Evolutionary conservation across 2,888 invertebrate species (phyloP).

Genomic region (Hoplodrina blanda): DNA sequence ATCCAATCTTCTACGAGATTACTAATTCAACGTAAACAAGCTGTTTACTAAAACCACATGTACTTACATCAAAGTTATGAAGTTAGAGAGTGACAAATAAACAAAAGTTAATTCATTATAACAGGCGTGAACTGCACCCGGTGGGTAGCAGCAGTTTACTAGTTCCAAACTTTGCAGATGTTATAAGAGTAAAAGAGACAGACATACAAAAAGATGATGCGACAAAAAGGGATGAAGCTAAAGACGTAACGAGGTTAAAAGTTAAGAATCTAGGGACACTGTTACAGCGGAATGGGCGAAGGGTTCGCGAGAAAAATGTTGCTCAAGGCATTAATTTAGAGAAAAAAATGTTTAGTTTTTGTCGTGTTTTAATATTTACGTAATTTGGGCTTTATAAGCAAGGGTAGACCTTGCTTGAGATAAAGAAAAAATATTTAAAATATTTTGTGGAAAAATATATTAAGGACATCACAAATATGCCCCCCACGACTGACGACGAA

Average conservation of each 20-base stretch:
- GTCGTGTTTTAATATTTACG: constrained; percentile 18
- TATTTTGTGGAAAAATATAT: neutral
- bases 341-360: constrained; percentile 11
- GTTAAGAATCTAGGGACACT: constrained; percentile 61
- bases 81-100: constrained; percentile 62
- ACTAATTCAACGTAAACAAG: constrained; percentile 57
- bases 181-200: constrained; percentile 44
- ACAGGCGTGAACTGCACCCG: constrained; percentile 64
- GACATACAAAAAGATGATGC: neutral
- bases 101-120: constrained; percentile 70
- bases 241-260: constrained; percentile 57
- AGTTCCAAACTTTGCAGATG: constrained; percentile 57
- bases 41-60: constrained; percentile 51
- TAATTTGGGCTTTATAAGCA: constrained; percentile 14
- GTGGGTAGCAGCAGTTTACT: constrained; percentile 58
- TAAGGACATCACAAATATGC: neutral
- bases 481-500: too few relatives aligned
- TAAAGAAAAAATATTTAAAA: too few relatives aligned
- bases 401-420: neutral
- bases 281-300: constrained; percentile 39
- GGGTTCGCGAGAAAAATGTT: constrained; percentile 50
- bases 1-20: constrained; percentile 50
- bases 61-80: constrained; percentile 56
- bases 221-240: constrained; percentile 28
- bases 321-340: constrained; percentile 20